Evolutionary conservation across 2,888 invertebrate species (phyloP), one percentile per base, ranked within the genome.

Genomic region (Parelbella ahira): DNA sequence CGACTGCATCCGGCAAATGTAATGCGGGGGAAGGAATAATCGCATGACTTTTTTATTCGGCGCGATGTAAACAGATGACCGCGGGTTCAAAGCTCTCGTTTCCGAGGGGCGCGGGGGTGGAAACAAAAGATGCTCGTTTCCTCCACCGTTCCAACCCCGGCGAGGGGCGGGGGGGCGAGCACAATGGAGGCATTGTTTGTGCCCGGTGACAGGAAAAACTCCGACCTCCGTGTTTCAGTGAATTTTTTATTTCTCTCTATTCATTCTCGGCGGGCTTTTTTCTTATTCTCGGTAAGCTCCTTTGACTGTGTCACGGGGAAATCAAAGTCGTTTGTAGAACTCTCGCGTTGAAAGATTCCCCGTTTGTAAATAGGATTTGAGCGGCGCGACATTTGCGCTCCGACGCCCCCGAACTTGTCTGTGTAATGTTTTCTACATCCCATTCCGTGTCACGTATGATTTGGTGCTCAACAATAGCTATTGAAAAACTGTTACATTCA

Each of bases 171-270:
- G 55, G 50, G 48, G 50, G 54, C 51, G 38, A 58, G 66, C 68
- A 87, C 84, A 84, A 83, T 84, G 59, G 78, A 71, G 67, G 70
- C 76, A 86, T 87, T 87, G 87, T 87, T 86, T 86, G 82, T 84
- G 76, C 78, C 78, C 84, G 83, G 83, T 84, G 86, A 84, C 86
- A 83, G 86, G 86, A 86, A 86, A 87, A 87, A 84, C 87, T 83
- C 81, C 84, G 75, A 86, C 86, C 86, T 82, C 86, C 78, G 81
- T 84, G 83, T 83, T 83, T 80, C 83, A 81, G 75, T 82, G 81
- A 80, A 79, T 82, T 84, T 84, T 86, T 86, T 84, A 81, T 83
- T 81, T 70, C 67, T 76, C 66, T 74, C 71, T 69, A 76, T 75
- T 52, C 68, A 52, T 56, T 61, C 58, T 63, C 61, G 56, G 54